Conservation (phyloP, 2,797 vertebrate species). For the Danio aesculapii region DNA sequence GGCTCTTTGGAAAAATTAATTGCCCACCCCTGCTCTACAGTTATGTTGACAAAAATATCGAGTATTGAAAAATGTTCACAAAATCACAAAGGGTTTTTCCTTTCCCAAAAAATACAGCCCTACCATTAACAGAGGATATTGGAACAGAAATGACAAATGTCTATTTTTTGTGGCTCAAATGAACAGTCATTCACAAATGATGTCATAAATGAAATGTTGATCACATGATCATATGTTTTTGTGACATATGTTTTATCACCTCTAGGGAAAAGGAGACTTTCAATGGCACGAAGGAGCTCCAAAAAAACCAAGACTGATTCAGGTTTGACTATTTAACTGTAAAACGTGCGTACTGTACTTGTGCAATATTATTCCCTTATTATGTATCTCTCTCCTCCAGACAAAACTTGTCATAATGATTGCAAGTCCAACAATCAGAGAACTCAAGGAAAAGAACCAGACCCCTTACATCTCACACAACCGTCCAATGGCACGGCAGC, state of each 20-base stretch:
- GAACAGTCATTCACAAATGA: too few relatives aligned
- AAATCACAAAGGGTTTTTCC: too few relatives aligned
- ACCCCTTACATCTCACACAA: slow-evolving; percentile 61
- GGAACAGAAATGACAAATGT: too few relatives aligned
- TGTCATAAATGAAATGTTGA: too few relatives aligned
- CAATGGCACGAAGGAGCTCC: slow-evolving; percentile 73
- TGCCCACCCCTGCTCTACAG: too few relatives aligned
- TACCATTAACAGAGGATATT: too few relatives aligned
- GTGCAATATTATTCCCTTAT: neutral
- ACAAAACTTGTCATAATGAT: slow-evolving; percentile 53
- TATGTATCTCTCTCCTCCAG: slow-evolving; percentile 18
- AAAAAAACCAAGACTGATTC: slow-evolving; percentile 81
- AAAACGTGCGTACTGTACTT: neutral
- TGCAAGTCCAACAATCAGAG: slow-evolving; percentile 69
- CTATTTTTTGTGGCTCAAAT: too few relatives aligned
- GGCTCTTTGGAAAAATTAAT: too few relatives aligned
- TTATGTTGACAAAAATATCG: too few relatives aligned
- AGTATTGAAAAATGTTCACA: too few relatives aligned
- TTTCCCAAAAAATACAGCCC: too few relatives aligned
- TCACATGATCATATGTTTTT: neutral
- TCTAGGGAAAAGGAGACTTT: slow-evolving; percentile 76
- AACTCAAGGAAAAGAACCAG: slow-evolving; percentile 58
- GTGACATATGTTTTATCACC: neutral
- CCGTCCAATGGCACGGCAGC: slow-evolving; percentile 60
- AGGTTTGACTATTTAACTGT: slow-evolving; percentile 62